Evolutionary conservation across 1,140 invertebrate species (phyloP).

Genomic region (Bombus fervidus): DNA sequence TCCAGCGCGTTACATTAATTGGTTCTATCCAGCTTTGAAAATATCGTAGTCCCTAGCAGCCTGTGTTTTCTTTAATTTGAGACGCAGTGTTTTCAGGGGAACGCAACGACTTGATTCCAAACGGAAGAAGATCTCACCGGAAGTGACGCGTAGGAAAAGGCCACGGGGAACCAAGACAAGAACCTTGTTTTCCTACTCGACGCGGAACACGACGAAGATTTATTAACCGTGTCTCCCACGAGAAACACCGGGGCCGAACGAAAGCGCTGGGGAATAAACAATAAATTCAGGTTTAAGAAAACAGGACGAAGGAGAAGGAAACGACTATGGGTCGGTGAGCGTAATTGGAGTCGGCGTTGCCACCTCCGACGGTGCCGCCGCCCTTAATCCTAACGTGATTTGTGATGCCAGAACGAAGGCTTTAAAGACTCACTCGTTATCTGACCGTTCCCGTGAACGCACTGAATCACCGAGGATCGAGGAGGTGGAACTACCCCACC

Average conservation of each 20-base stretch:
- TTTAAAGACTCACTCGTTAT: conserved; percentile 67
- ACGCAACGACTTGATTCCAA: neutral
- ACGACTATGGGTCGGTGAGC: conserved; percentile 36
- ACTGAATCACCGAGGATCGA: conserved; percentile 44
- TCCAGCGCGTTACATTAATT: too few species aligned
- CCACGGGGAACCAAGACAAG: neutral
- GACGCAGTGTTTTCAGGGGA: neutral
- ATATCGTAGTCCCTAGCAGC: neutral
- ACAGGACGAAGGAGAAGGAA: conserved; percentile 52
- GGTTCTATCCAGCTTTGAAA: neutral
- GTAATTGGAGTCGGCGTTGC: conserved; percentile 57
- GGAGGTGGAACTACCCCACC: conserved; percentile 1
- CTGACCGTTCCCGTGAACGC: conserved; percentile 41
- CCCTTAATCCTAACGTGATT: conserved; percentile 70
- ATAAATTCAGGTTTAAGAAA: conserved; percentile 75
- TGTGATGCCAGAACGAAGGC: conserved; percentile 62
- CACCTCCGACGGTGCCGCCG: conserved; percentile 30
- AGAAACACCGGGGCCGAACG: conserved; percentile 44
- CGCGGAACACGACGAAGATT: conserved; percentile 65
- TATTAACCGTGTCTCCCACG: conserved; percentile 61
- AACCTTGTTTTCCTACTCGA: conserved; percentile 60
- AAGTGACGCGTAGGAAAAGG: conserved; percentile 56
- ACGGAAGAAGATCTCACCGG: conserved; percentile 40
- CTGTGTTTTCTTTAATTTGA: conserved; percentile 14
- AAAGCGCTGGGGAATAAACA: conserved; percentile 62